Percentiles rank a stretch among this genome's conserved stretches.
Evolutionary conservation across 2,888 invertebrate genomes (phyloP).

Genomic region (Chloroclystis v-ata): DNA sequence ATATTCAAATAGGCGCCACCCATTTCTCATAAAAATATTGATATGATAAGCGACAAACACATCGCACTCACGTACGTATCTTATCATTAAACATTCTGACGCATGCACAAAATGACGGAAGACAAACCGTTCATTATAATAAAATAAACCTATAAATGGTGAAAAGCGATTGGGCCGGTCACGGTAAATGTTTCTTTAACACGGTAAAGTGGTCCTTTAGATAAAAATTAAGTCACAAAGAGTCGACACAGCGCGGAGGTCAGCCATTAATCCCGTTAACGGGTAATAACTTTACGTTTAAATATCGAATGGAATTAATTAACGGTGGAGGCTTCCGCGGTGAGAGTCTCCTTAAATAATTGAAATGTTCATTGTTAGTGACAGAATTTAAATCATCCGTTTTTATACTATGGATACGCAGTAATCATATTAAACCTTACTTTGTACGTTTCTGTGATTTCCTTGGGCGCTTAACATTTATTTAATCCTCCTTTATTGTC

Average conservation of each 20-base stretch:
- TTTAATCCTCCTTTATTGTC: constrained; percentile 12
- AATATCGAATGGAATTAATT: constrained; percentile 59
- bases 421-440: constrained; percentile 15
- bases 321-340: constrained; percentile 47
- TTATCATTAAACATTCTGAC: constrained; percentile 36
- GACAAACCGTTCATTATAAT: constrained; percentile 43
- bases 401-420: constrained; percentile 20
- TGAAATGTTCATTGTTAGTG: constrained; percentile 40
- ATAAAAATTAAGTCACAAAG: constrained; percentile 52
- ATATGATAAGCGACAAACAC: constrained; percentile 2
- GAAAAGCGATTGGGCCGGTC: constrained; percentile 46
- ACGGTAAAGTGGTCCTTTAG: constrained; percentile 44
- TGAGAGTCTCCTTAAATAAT: constrained; percentile 35
- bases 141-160: constrained; percentile 52
- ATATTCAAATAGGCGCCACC: too few species aligned
- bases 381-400: constrained; percentile 30
- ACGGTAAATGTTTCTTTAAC: constrained; percentile 34
- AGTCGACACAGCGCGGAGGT: constrained; percentile 45
- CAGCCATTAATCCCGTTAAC: constrained; percentile 56
- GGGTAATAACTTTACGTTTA: constrained; percentile 53
- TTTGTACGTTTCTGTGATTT: too few species aligned
- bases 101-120: constrained; percentile 40
- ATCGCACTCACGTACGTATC: constrained; percentile 30
- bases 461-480: constrained; percentile 6
- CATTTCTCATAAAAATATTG: background rate